phyloP scores from a whole-genome alignment of 64 coral and sea anemone species.

The Catalaphyllia jardinei region DNA sequence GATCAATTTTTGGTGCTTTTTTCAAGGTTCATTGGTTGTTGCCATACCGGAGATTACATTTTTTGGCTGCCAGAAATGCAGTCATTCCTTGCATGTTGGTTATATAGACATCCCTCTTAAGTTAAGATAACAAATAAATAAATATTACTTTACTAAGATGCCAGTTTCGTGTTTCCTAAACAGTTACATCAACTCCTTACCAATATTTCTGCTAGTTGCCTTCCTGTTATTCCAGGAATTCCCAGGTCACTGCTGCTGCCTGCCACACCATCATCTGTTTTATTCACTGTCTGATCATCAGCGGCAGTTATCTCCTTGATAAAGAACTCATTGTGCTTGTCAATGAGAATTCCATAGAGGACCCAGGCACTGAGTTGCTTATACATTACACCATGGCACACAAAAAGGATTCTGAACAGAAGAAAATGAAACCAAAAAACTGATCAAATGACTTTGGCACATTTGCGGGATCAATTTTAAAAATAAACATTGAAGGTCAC shows the following conservation, averaged over 20 bases:
- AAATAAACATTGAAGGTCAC: too few relatives aligned
- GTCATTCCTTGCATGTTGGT: background rate
- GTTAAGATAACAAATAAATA: too few relatives aligned
- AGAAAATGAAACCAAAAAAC: background rate
- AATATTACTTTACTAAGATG: too few relatives aligned
- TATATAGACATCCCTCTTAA: too few relatives aligned
- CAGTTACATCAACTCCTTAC: constrained; percentile 17
- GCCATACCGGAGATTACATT: too few relatives aligned
- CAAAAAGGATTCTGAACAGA: constrained; percentile 79
- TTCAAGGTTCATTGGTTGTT: too few relatives aligned
- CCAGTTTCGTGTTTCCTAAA: too few relatives aligned
- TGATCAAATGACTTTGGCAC: background rate
- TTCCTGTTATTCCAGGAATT: constrained; percentile 87
- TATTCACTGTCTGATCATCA: constrained; percentile 14
- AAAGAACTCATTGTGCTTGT: constrained; percentile 85
- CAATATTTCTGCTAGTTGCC: constrained; percentile 86
- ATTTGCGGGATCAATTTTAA: background rate
- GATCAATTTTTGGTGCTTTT: too few relatives aligned
- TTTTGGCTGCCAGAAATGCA: too few relatives aligned
- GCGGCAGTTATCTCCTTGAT: constrained; percentile 64
- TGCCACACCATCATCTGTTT: background rate
- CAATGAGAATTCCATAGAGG: constrained; percentile 79
- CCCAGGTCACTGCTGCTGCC: constrained; percentile 60
- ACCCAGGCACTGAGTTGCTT: constrained; percentile 98
- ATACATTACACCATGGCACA: constrained; percentile 99